Evolutionary conservation across 2,888 invertebrate genomes (phyloP).

Genomic region (Caenorhabditis doughertyi): DNA sequence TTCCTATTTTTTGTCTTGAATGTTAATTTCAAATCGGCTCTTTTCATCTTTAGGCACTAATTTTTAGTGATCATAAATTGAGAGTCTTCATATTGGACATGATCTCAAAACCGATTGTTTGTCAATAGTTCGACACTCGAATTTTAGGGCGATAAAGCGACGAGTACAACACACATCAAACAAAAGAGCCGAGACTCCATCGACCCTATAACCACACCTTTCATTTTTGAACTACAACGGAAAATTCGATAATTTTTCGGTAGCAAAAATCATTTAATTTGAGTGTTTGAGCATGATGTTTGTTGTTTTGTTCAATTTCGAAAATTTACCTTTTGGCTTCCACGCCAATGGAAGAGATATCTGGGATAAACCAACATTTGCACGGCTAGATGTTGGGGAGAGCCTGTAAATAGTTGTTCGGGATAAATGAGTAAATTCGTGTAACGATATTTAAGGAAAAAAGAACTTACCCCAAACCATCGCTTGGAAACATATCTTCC

Average conservation of each 20-base stretch:
- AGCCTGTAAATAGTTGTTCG: conserved; percentile 32
- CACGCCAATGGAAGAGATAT: conserved; percentile 73
- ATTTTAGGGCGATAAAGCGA: conserved; percentile 48
- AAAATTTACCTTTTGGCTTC: conserved; percentile 65
- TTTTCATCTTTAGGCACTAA: neutral
- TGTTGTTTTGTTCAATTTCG: neutral
- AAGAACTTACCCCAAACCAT: conserved; percentile 50
- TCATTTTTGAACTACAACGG: neutral
- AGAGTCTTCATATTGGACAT: conserved; percentile 20
- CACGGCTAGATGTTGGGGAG: conserved; percentile 65
- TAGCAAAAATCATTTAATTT: neutral
- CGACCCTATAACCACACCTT: conserved; percentile 34
- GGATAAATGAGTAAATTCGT: neutral
- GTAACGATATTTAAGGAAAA: neutral
- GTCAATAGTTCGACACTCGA: conserved; percentile 58
- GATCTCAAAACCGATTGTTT: conserved; percentile 33
- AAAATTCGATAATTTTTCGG: neutral
- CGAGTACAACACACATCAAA: conserved; percentile 44
- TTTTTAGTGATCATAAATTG: conserved; percentile 47
- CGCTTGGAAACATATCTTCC: conserved; percentile 52
- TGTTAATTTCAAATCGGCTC: neutral
- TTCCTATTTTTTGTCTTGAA: neutral
- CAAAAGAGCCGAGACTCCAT: conserved; percentile 42
- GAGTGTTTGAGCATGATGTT: conserved; percentile 24
- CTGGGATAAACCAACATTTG: conserved; percentile 72